Base-by-base conservation (phyloP, 2,113 vertebrate genomes). In the Nycticebus coucang region DNA sequence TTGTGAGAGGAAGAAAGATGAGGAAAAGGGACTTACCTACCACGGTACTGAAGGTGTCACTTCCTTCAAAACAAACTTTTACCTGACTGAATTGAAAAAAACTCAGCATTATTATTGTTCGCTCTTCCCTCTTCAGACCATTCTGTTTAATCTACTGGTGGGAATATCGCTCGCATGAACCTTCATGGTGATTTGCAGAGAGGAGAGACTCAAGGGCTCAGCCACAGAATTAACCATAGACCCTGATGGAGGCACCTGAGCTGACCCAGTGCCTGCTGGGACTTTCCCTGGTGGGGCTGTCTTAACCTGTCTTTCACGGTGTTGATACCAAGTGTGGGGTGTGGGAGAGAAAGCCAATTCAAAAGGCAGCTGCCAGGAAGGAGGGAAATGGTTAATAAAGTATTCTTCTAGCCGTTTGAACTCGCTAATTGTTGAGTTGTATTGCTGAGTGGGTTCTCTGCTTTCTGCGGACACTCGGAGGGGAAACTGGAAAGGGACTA, bases 381-480 rank as follows among this genome's bases (percentile, higher is more conserved):
- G 77, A 87, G 85, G 33, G 80, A 93, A 85, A 78, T 95, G 84
- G 94, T 90, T 90, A 89, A 87, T 87, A 64, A 93, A 95, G 18
- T 84, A 4, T 14, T 68, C 45, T 90, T 77, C 37, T 41, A 53
- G 85, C 83, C 85, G 75, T 93, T 92, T 72, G 92, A 95, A 95
- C 50, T 62, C 14, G 82, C 59, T 86, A 95, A 92, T 95, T 84
- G 79, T 93, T 30, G 41, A 95, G 89, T 78, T 85, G 14, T 24
- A 64, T 66, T 9, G 8, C 72, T 35, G 24, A 92, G 81, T 84
- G 62, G 57, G 59, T 97, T 97, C 98, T 94, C 93, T 97, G 82
- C 94, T 98, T 97, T 92, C 35, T 97, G 91, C 86, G 97, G 88
- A 71, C 94, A 84, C 2, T 19, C 45, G 77, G 85, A 96, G 96